Evolutionary conservation across 2,113 vertebrate genomes (phyloP), one percentile per base, ranked within the genome.

Genomic region (Aspidoscelis tigris): DNA sequence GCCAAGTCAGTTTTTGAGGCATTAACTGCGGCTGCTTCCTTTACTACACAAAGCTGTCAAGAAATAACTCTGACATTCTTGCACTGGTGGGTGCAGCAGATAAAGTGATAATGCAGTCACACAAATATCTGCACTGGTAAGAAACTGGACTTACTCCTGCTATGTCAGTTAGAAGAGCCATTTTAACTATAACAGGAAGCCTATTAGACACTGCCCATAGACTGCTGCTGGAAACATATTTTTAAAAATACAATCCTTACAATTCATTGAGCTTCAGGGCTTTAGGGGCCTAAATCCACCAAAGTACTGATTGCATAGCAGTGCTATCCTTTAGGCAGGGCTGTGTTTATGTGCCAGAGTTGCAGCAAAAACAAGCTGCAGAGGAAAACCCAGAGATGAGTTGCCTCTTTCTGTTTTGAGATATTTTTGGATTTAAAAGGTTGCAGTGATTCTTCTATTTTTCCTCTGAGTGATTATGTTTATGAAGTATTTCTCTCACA

Each of bases 401-500:
- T 69, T 33, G 2, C 14, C 44, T 87, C 5, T n/a, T 66, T 79
- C 73, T 75, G 44, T 88, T 92, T 89, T 87, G 71, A 79, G n/a
- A 87, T 74, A 53, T 84, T 75, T 80, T 92, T 64, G 86, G 55
- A 68, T 87, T 92, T 91, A 86, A 4, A 0, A 87, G 78, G 47
- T 78, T 82, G 58, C 44, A 81, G 85, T 41, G 80, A 86, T 84
- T 78, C 89, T 74, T 33, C n/a, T 64, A 84, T 90, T 58, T 24
- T 75, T 89, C 14, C 58, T 82, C 86, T 69, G 71, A 80, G 82
- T 41, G 89, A 88, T 78, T 86, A 83, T 82, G 85, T 58, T 78
- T 85, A 92, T 47, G 18, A 58, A 86, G 87, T 84, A 87, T 90
- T 87, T 91, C 91, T 93, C 87, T 71, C 12, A 86, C 3, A 88